Base-by-base conservation (phyloP, 2,888 invertebrate genomes). In the Oscheius sp. region DNA sequence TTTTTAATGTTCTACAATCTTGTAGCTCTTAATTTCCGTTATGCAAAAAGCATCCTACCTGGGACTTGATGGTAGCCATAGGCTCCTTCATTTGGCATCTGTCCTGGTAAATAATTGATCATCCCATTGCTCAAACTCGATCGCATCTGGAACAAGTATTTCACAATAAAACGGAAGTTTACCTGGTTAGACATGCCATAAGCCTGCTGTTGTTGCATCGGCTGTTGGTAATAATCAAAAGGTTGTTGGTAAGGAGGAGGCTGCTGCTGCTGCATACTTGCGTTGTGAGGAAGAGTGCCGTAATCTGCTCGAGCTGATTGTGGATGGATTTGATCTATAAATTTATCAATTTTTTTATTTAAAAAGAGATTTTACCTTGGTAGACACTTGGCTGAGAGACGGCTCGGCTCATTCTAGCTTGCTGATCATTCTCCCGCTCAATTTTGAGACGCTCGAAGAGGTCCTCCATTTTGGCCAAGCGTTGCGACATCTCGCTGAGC, bases 91-190 rank as follows among this genome's bases (percentile, higher is more conserved):
- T n/a, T 42, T 6, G 55, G 70, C 45, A 42, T 23, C 50, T 71
- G 71, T 17, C 58, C 65, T n/a, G 70, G 71, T 39, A 71, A 52
- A 45, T 80, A 74, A 53, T 80, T 80, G 53, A 80, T 73, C 73
- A 80, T 78, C 29, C 80, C 80, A 29, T 79, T 80, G 52, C 78
- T 79, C 42, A 80, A 50, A 33, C 79, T 79, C 20, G 75, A 71
- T 15, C 80, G 71, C 66, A 80, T 69, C 72, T 75, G 70, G 17
- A 17, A 34, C 5, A 39, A 57, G 17, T 34, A 5, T 20, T 12
- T 25, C 34, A 53, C 27, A 42, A 25, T 3, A 12, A n/a, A 10
- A 4, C 3, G n/a, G 39, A 12, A 39, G 12, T 17, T 20, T 25
- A 42, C 42, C 27, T 57, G 37, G 17, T 39, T 57, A 17, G 61